Base-by-base conservation (phyloP, 2,888 invertebrate genomes). In the Parochlus steinenii region DNA sequence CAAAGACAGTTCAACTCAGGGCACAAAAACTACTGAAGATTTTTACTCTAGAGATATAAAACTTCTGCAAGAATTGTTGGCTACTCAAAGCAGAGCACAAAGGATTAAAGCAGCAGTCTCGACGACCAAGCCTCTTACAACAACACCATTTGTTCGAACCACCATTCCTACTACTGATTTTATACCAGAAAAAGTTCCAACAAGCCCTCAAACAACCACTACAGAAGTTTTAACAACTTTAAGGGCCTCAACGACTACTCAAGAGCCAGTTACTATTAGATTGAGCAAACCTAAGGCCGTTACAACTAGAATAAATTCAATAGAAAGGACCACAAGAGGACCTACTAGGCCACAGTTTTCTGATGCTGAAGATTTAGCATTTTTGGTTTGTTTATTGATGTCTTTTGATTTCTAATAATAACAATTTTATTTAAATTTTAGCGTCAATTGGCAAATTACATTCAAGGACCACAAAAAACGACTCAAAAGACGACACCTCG, bases 401-500 rank as follows among this genome's bases (percentile, higher is more conserved):
- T 10, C 12, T 12, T 26, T 10, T 26, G 8, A 22, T 22, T n/a
- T 11, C n/a, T 12, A 12, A 12, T 2, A 11, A 14, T n/a, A 18
- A 3, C 10, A 18, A n/a, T 11, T 30, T 11, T 6, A 17, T n/a
- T 17, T 19, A 19, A 30, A 17, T 2, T 19, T 19, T 19, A 30
- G 30, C 30, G 30, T 10, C 30, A 30, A 30, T 18, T 30, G 14
- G 11, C 30, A 5, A 19, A 19, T 17, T 19, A n/a, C n/a, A n/a
- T n/a, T n/a, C n/a, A n/a, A n/a, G n/a, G n/a, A n/a, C n/a, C n/a
- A n/a, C n/a, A n/a, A n/a, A n/a, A n/a, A n/a, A 35, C 38, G 41
- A 51, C 55, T 34, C 39, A 46, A 11, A 49, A 52, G 41, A 45
- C 47, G 38, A 55, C 49, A 40, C 50, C 28, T 4, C 17, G 25